Base-by-base conservation (phyloP, 2,113 vertebrate species). In the Campylomormyrus numenius region DNA sequence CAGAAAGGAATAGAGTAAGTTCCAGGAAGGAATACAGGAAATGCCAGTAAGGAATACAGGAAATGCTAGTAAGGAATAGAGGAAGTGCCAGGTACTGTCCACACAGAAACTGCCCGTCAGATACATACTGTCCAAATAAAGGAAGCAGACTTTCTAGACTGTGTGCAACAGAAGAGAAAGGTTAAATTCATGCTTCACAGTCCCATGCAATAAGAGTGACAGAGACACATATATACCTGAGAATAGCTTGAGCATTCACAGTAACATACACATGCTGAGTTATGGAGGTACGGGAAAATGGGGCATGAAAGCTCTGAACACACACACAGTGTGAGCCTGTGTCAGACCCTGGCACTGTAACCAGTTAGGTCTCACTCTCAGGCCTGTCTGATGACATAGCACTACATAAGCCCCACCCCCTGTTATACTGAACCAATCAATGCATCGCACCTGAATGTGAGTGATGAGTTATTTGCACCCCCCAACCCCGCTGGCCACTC, bases 341-440 rank as follows among this genome's bases (percentile, higher is more conserved):
- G 70, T 77, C 70, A 77, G 70, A 77, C 70, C 70, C 31, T 2
- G 31, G 70, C 27, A 56, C 31, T 31, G 3, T 39, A 93, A 95
- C 95, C 94, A 92, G 96, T 97, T 96, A 97, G 94, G 94, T 93
- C 93, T 97, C 96, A 95, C 94, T 95, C 94, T 93, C 92, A 94
- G 94, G 94, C 88, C 89, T 93, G 95, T 96, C 96, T 95, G 93
- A 93, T 93, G 93, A 93, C 95, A 94, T 91, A 92, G 91, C 89
- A 88, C 88, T 93, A 77, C 35, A 39, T 39, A 15, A 35, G 70
- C 31, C 13, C 31, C 35, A 35, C 70, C 15, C 70, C 70, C 5
- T 77, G 31, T 8, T 74, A 31, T 2, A 17, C 2, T 19, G 31
- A 77, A 77, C 70, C 70, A 77, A 77, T 77, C 27, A 77, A 77